Base-by-base conservation (phyloP, 2,113 vertebrate species). In the Bujurquina vittata region DNA sequence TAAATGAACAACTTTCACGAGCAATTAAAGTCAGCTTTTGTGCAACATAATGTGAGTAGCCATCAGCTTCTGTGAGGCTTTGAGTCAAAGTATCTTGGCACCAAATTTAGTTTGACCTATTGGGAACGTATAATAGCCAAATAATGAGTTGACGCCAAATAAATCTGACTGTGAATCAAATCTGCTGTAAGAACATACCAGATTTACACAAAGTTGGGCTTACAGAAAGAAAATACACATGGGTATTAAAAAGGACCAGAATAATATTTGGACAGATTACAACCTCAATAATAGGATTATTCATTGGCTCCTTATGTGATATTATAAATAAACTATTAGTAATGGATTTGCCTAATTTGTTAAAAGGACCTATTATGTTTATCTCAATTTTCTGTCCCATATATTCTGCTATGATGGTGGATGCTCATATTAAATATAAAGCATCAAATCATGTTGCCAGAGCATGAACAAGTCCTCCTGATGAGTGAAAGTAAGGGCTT, bases 1-100 rank as follows among this genome's bases (percentile, higher is more conserved):
- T 60, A 89, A 91, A 86, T 77, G 81, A 88, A 79, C 79, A 80
- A 87, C 83, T 84, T 89, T 92, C 88, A 84, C 49, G 77, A 84
- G 88, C 85, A 87, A 91, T 93, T 85, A 79, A 15, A 74, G 55
- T 86, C 85, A 72, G 43, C 5, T 73, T 57, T 1, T 6, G 31
- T 77, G 69, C 35, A 80, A 60, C 35, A 31, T 40, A 69, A 86
- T 65, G 72, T 75, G 87, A 91, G 79, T 43, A 81, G 85, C 65
- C 33, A 46, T 37, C 49, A 58, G 81, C 84, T 88, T 83, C 88
- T 81, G 89, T 80, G 63, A 63, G 80, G 46, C 49, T 60, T 59
- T 54, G 84, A 58, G 58, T 77, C 59, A 61, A 60, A 58, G 69
- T 73, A 65, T 72, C 77, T 81, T 83, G 85, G 80, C 81, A 56